phyloP scores from a whole-genome alignment of 2,888 invertebrate species.

The Drepana falcataria region DNA sequence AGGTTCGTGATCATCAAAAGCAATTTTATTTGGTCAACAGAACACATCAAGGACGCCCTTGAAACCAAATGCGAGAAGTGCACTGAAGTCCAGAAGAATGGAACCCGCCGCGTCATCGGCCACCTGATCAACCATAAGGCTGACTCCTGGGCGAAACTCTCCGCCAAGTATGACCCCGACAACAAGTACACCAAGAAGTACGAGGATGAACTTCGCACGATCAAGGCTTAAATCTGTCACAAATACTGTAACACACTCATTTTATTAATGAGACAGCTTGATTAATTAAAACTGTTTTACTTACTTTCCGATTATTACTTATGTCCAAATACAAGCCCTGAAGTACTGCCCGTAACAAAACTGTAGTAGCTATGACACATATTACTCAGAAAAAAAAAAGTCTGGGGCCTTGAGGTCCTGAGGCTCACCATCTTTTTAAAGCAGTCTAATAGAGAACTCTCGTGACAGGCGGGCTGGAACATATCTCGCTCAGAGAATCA shows the following conservation, averaged over 20 bases:
- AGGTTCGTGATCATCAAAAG: too few relatives aligned
- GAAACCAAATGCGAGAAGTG: constrained; percentile 43
- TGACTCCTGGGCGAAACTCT: constrained; percentile 52
- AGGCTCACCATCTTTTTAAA: too few relatives aligned
- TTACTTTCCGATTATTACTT: neutral
- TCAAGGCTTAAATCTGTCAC: constrained; percentile 16
- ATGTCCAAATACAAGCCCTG: too few relatives aligned
- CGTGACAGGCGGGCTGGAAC: too few relatives aligned
- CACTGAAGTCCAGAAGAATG: constrained; percentile 32
- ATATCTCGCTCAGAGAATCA: too few relatives aligned
- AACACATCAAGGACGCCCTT: constrained; percentile 45
- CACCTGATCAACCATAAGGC: constrained; percentile 43
- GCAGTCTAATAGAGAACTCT: too few relatives aligned
- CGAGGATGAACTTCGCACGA: constrained; percentile 41
- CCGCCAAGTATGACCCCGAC: constrained; percentile 53
- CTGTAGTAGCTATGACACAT: too few relatives aligned
- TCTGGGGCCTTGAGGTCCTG: too few relatives aligned
- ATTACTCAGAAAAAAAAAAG: too few relatives aligned
- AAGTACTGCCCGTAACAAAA: too few relatives aligned
- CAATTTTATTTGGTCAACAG: constrained; percentile 19
- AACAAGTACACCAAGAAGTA: constrained; percentile 44
- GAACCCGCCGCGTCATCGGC: constrained; percentile 35
- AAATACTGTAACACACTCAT: too few relatives aligned
- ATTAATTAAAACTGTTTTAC: neutral
- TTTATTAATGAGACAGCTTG: neutral